Conservation (phyloP, 1,140 invertebrate species). For the Drosophila nannoptera region DNA sequence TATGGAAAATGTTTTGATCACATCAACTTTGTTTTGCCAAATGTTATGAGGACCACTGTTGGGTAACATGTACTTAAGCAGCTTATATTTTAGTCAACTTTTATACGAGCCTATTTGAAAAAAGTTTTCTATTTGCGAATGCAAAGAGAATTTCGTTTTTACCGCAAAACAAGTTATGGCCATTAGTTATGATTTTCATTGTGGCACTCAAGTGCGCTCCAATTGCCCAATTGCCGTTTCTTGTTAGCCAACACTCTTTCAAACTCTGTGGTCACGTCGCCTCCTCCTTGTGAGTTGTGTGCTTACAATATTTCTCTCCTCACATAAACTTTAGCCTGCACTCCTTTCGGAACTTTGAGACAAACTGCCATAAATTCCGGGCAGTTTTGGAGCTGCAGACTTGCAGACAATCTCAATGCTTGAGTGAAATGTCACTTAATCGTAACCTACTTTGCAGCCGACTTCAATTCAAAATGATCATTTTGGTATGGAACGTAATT, state of each 20-base stretch:
- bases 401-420: conserved; percentile 24
- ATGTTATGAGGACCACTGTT: too few species aligned
- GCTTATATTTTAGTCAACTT: too few species aligned
- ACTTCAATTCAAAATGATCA: neutral
- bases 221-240: conserved; percentile 33
- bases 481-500: conserved; percentile 40
- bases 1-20: too few species aligned
- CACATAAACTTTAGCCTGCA: conserved; percentile 41
- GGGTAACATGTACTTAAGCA: too few species aligned
- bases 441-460: conserved; percentile 26
- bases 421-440: conserved; percentile 2
- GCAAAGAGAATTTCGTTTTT: neutral
- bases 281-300: conserved; percentile 19
- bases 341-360: conserved; percentile 11
- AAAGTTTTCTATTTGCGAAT: too few species aligned
- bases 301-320: conserved; percentile 17
- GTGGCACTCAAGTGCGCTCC: conserved; percentile 34
- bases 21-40: too few species aligned
- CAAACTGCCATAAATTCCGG: conserved; percentile 44
- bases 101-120: too few species aligned
- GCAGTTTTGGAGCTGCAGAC: neutral
- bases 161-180: neutral
- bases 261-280: conserved; percentile 41
- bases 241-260: conserved; percentile 15
- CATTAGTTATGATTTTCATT: conserved; percentile 6